Percentiles rank a stretch among this genome's conserved stretches.
Evolutionary conservation across 2,888 invertebrate genomes (phyloP).

Genomic region (Thereva nobilitata): DNA sequence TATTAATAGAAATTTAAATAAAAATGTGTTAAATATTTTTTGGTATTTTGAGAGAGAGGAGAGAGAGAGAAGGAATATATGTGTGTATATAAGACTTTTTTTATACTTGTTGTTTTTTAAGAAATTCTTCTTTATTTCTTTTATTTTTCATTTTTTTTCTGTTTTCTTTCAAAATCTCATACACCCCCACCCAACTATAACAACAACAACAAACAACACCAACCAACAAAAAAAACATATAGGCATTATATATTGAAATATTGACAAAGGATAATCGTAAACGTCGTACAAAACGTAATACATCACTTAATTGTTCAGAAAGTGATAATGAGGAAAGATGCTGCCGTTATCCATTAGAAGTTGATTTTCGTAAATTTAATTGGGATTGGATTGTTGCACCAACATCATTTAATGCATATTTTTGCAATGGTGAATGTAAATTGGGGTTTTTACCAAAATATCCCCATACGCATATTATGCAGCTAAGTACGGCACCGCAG

Average conservation of each 20-base stretch:
- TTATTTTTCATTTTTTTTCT: no score
- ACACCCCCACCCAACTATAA: no score
- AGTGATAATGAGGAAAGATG: slow-evolving; percentile 75
- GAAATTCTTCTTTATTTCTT: no score
- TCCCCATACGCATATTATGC: slow-evolving; percentile 85
- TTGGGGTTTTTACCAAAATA: slow-evolving; percentile 84
- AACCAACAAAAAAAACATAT: background rate
- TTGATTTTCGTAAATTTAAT: slow-evolving; percentile 85
- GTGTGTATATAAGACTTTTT: no score
- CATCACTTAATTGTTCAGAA: slow-evolving; percentile 83
- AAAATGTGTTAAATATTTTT: no score
- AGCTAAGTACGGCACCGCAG: slow-evolving; percentile 79
- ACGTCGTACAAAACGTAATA: slow-evolving; percentile 74
- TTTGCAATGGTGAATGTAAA: slow-evolving; percentile 94
- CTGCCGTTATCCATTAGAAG: slow-evolving; percentile 90
- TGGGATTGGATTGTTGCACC: slow-evolving; percentile 99
- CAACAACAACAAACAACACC: no score
- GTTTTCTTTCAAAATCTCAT: no score
- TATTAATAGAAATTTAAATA: no score
- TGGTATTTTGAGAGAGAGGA: no score
- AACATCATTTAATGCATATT: slow-evolving; percentile 91
- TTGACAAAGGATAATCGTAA: slow-evolving; percentile 56
- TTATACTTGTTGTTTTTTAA: no score
- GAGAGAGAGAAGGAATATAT: no score
- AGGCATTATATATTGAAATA: slow-evolving; percentile 57